Base-by-base conservation (phyloP, 2,888 invertebrate genomes). In the Laothoe populi region DNA sequence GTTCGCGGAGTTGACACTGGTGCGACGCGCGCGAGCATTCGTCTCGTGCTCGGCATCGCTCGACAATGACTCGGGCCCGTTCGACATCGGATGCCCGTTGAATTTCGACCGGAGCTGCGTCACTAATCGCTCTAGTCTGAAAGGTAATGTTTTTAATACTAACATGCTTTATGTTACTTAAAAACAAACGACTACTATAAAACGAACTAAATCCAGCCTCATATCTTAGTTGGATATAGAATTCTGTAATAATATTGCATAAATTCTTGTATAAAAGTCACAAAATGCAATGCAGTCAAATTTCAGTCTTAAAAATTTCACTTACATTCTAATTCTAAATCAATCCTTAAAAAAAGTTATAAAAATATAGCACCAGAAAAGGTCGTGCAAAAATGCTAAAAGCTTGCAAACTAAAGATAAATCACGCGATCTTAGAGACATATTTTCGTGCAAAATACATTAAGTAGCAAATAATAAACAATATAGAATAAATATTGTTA, bases 101-200 rank as follows among this genome's bases (percentile, higher is more conserved):
- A 86, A 90, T 80, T 90, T 92, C 60, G 90, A 91, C 74, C 92
- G 91, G 69, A 94, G 86, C 76, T 90, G 93, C 65, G 94, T 93
- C 68, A 95, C 92, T 70, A 94, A 92, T 74, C 93, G 93, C 79
- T 94, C 94, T 78, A 94, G 88, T 88, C 94, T 94, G 88, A 64
- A 88, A 88, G 70, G 81, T 79, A 82, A 78, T 69, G 72, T 75
- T 74, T 79, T 63, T 35, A 24, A 35, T 35, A 11, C 53, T 49
- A 49, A 31, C 49, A 53, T 53, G 53, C 53, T 16, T 35, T 53
- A 1, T 31, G 53, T 53, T 53, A 49, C 31, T 31, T 10, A 13
- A 24, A n/a, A n/a, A n/a, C n/a, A n/a, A n/a, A n/a, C n/a, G n/a
- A n/a, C n/a, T n/a, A n/a, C n/a, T n/a, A n/a, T n/a, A n/a, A n/a